Base-by-base conservation (phyloP, 2,888 invertebrate species). In the Xiphydria camelus region DNA sequence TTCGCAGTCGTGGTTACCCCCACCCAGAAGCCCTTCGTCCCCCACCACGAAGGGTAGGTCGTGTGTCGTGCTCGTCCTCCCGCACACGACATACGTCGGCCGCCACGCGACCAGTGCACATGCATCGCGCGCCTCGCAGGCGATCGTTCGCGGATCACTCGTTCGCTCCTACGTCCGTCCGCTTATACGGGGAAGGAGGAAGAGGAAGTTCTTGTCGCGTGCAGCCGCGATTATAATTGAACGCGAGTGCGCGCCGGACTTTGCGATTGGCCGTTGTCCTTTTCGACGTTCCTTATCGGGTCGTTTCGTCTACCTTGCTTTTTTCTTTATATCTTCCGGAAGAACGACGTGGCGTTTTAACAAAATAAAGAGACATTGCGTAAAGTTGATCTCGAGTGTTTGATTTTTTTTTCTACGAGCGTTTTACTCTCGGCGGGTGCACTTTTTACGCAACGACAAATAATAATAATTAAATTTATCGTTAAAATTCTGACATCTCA, bases 1-100 rank as follows among this genome's bases (percentile, higher is more conserved):
- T 47, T 41, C 42, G 10, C 25, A 22, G 20, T 15, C 20, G 32
- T 33, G 17, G 21, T n/a, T n/a, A 35, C 45, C 62, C 61, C 67
- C 62, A 55, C 64, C 34, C 36, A 47, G 41, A 6, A 29, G 26
- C 35, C 53, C 58, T 55, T 52, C 56, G 56, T 54, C 68, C 59
- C 53, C 66, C 61, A 57, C 46, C 31, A 40, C 23, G 43, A 41
- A 47, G 53, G 55, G 57, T 63, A 62, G 66, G 70, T 73, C 71
- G 71, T 72, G 72, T 70, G 71, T 67, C 71, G 64, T 57, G 55
- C 63, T 65, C 62, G 63, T 66, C 64, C 70, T 64, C 70, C 66
- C 64, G 70, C 75, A 75, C 75, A 75, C 75, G 75, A 74, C 75
- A 75, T 70, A 75, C 75, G 75, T 71, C 68, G 58, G 69, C 70